phyloP scores from a whole-genome alignment of 2,888 invertebrate genomes.

The Melanostoma scalare region DNA sequence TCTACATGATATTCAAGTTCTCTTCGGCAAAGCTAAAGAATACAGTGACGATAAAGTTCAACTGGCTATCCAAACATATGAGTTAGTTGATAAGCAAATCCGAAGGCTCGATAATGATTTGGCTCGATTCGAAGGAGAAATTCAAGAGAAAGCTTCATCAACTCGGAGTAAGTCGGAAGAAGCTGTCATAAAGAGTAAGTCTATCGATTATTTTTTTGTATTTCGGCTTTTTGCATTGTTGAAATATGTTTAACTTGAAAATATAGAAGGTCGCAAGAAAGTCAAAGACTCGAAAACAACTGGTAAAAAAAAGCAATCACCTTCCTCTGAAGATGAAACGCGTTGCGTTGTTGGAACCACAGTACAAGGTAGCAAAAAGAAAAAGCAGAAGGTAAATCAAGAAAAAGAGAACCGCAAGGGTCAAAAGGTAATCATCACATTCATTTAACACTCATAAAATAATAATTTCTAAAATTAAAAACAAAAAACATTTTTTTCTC shows the following conservation, averaged over 20 bases:
- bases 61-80: conserved; percentile 98
- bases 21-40: conserved; percentile 96
- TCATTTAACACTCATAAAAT: conserved; percentile 66
- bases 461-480: conserved; percentile 23
- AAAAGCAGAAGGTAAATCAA: conserved; percentile 83
- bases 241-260: too few relatives aligned
- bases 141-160: conserved; percentile 95
- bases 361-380: conserved; percentile 82
- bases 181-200: conserved; percentile 84
- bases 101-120: conserved; percentile 97
- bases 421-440: conserved; percentile 82
- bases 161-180: conserved; percentile 88
- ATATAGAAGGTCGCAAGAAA: conserved; percentile 87
- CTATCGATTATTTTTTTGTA: background rate
- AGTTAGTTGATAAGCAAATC: conserved; percentile 98
- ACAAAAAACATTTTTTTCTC: conserved; percentile 31
- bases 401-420: conserved; percentile 83
- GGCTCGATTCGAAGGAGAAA: conserved; percentile 97
- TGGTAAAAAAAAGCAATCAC: conserved; percentile 85
- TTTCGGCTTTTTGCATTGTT: background rate
- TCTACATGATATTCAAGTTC: conserved; percentile 90
- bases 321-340: conserved; percentile 80
- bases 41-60: conserved; percentile 99
- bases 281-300: conserved; percentile 85
- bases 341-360: conserved; percentile 76